These are phyloP conservation scores for Gracilinanus agilis DNA, from an alignment of 2,113 vertebrate species.

Conservation along the genomic window DNA sequence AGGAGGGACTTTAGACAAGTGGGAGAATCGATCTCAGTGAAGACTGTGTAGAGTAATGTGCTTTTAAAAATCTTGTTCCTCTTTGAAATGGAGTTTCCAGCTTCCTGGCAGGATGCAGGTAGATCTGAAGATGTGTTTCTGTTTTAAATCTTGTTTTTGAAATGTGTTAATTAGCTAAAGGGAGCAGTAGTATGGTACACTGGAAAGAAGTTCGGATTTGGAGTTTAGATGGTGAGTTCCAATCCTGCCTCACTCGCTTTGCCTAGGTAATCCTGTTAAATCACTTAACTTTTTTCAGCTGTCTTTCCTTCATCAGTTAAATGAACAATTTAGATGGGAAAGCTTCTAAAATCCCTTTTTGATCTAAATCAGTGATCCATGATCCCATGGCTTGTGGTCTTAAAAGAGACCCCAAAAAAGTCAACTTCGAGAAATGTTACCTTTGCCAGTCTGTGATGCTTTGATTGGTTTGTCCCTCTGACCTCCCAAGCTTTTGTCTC, in stretches of 20 bases:
- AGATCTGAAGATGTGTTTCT: not conserved
- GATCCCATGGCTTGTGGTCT: not conserved
- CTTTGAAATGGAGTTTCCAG: not conserved
- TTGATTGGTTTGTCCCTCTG: not conserved
- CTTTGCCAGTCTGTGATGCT: not conserved
- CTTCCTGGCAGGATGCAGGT: not conserved
- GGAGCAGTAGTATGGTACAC: not conserved
- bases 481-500: constrained; percentile 29
- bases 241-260: not conserved
- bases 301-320: constrained; percentile 1
- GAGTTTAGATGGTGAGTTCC: not conserved
- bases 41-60: not conserved
- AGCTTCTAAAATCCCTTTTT: not conserved
- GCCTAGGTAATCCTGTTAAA: not conserved
- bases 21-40: not conserved
- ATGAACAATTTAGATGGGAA: not conserved
- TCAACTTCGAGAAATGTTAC: not conserved
- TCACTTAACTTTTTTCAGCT: constrained; percentile 14
- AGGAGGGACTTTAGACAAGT: not conserved
- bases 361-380: not conserved
- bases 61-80: not conserved
- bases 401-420: not conserved
- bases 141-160: not conserved
- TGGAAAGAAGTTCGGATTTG: not conserved
- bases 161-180: not conserved